Evolutionary conservation across 2,113 vertebrate species (phyloP).

Genomic region (Eubucco bourcierii): DNA sequence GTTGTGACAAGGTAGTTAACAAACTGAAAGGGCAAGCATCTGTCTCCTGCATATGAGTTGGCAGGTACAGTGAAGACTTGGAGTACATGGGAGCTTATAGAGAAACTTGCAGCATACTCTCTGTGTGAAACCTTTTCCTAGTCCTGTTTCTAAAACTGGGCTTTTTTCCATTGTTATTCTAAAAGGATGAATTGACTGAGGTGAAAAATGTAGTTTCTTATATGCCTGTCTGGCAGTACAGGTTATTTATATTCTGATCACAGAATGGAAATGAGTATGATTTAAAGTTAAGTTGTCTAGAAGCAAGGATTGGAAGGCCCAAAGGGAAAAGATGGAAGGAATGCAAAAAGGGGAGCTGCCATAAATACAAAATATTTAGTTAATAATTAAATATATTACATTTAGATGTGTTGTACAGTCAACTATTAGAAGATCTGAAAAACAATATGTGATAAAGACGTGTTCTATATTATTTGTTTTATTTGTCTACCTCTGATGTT

Average conservation of each 20-base stretch:
- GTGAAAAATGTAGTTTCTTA: constrained; percentile 30
- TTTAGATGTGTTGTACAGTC: neutral
- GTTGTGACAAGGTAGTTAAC: constrained; percentile 26
- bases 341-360: constrained; percentile 55
- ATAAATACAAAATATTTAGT: constrained; percentile 53
- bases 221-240: constrained; percentile 1
- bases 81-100: neutral
- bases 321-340: constrained; percentile 30
- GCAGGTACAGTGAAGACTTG: neutral
- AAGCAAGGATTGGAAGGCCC: constrained; percentile 47
- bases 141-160: neutral
- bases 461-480: neutral
- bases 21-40: neutral
- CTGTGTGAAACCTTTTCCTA: neutral
- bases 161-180: neutral
- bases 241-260: constrained; percentile 65
- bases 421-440: constrained; percentile 37
- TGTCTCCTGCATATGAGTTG: neutral
- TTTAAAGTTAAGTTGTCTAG: constrained; percentile 66
- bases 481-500: neutral
- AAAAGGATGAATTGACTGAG: neutral
- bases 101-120: neutral
- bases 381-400: constrained; percentile 61
- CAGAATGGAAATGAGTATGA: constrained; percentile 58
- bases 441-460: neutral